Conservation (phyloP, 1,140 invertebrate species). For the Drosophila tristis region DNA sequence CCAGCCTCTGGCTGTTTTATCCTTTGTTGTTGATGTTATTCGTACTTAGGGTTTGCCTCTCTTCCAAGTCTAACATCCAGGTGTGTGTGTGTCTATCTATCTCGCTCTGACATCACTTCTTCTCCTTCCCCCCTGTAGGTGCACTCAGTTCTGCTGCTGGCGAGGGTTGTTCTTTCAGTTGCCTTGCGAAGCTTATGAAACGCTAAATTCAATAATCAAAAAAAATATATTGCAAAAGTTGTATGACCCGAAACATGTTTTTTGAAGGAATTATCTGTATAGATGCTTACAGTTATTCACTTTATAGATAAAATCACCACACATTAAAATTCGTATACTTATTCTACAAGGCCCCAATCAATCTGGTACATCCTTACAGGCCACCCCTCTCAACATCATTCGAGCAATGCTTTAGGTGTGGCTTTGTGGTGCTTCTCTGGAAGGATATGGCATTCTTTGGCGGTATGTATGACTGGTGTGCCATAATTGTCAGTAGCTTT, state of each 20-base stretch:
- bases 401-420: conserved; percentile 31
- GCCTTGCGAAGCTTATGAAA: conserved; percentile 14
- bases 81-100: conserved; percentile 43
- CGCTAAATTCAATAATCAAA: conserved; percentile 4
- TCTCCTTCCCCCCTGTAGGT: conserved; percentile 5
- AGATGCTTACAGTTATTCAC: neutral
- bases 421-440: conserved; percentile 13
- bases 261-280: conserved; percentile 34
- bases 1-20: neutral
- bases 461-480: conserved; percentile 70
- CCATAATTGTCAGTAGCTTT: conserved; percentile 81
- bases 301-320: too few relatives aligned
- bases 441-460: conserved; percentile 52
- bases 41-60: conserved; percentile 35
- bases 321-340: conserved; percentile 2
- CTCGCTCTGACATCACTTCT: conserved; percentile 5
- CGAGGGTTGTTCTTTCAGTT: conserved; percentile 43
- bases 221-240: conserved; percentile 4
- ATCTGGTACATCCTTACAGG: conserved; percentile 18
- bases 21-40: conserved; percentile 33
- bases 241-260: conserved; percentile 17
- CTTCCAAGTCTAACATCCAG: conserved; percentile 52
- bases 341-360: neutral
- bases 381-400: conserved; percentile 22
- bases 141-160: neutral